Conservation (phyloP, 2,888 invertebrate genomes). For the Drosophila rubida region DNA sequence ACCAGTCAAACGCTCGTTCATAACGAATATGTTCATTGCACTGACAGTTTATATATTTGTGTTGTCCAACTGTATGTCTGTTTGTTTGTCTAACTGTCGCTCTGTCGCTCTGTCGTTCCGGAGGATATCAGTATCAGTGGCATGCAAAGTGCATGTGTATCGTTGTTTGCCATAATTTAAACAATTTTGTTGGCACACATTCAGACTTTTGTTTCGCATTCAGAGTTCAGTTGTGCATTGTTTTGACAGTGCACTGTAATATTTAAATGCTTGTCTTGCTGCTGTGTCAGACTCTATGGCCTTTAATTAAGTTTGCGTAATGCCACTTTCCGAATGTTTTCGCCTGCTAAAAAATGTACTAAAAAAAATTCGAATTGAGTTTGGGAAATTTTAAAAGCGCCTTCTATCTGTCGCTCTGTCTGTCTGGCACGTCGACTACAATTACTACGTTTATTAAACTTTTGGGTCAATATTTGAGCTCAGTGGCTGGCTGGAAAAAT, state of each 20-base stretch:
- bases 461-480: constrained; percentile 54
- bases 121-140: constrained; percentile 60
- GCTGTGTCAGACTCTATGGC: constrained; percentile 34
- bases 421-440: constrained; percentile 40
- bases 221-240: constrained; percentile 29
- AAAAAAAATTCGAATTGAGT: constrained; percentile 35
- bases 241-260: constrained; percentile 49
- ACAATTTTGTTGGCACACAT: constrained; percentile 33
- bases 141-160: constrained; percentile 43
- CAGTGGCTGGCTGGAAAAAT: constrained; percentile 8
- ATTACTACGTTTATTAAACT: constrained; percentile 65
- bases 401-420: constrained; percentile 7
- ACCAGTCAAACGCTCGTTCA: neutral
- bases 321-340: constrained; percentile 15
- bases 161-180: constrained; percentile 45
- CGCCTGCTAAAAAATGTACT: constrained; percentile 31
- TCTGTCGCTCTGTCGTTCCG: constrained; percentile 40
- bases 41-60: constrained; percentile 18
- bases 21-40: constrained; percentile 12
- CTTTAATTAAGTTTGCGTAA: constrained; percentile 66
- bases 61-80: constrained; percentile 4
- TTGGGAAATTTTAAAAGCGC: constrained; percentile 13
- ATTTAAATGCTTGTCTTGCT: constrained; percentile 52
- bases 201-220: constrained; percentile 25
- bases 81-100: constrained; percentile 26